Evolutionary conservation across 1,140 invertebrate species (phyloP), one percentile per base, ranked within the genome.

Genomic region (Proales similis): DNA sequence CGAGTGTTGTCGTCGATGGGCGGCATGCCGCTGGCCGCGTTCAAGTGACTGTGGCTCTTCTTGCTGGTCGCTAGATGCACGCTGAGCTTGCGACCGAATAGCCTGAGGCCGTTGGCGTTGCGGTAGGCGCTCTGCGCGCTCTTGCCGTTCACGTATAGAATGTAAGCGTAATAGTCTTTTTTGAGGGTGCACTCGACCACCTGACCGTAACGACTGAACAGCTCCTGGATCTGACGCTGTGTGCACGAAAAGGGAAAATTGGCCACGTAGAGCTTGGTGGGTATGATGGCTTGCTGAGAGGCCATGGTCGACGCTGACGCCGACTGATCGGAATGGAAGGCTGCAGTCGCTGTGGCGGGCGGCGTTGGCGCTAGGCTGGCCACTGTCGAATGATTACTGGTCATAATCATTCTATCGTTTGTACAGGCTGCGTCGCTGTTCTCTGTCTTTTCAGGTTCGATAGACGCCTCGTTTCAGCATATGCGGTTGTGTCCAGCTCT

Each of bases 141-240:
- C 20, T 57, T 57, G 5, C 39, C 36, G 29, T 24, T 57, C 1
- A 42, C 45, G 36, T 29, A 57, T 26, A 42, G 36, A 17, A 57
- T 57, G 29, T 57, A 57, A 2, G 51, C 51, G 24, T 57, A 57
- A n/a, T 57, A 57, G 51, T 57, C 51, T 39, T 57, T 57, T 57
- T 57, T 57, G 20, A 57, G 36, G 2, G 57, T 45, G 26, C 57
- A 61, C 36, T 61, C 57, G n/a, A 45, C 39, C 24, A 61, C 57
- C 17, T 32, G 57, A 29, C 57, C 57, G 26, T 45, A 61, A 26
- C 39, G 57, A 30, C 4, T 29, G 36, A 61, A 61, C 24, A 61
- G 14, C 9, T 61, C 39, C 26, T 61, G 57, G 19, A 61, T 32
- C 47, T 61, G 57, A 1, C 39, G 57, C 36, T 45, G 57, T 29